phyloP scores from a whole-genome alignment of 64 coral and sea anemone species.

The Montipora capricornis region DNA sequence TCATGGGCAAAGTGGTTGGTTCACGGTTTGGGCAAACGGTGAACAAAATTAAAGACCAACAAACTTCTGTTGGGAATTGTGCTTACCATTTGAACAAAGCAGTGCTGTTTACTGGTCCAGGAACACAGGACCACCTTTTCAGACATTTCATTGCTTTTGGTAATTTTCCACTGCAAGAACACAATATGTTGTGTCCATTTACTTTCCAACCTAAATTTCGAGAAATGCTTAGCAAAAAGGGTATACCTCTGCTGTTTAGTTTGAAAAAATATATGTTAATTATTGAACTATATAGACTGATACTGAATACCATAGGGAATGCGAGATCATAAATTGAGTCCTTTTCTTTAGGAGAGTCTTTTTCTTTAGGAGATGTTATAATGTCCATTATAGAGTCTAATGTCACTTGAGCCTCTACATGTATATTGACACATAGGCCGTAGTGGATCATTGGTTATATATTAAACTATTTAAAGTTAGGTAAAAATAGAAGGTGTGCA shows the following conservation, averaged over 20 bases:
- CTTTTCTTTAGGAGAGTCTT: too few relatives aligned
- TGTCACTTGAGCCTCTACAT: background rate
- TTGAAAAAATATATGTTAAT: too few relatives aligned
- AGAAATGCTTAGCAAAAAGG: background rate
- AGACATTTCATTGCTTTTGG: too few relatives aligned
- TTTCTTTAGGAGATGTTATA: background rate
- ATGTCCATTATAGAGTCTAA: background rate
- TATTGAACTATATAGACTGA: constrained; percentile 10
- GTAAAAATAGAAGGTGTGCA: background rate
- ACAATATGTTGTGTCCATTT: background rate
- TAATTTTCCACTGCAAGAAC: too few relatives aligned
- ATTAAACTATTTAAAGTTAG: background rate
- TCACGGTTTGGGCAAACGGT: too few relatives aligned
- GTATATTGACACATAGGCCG: constrained; percentile 12
- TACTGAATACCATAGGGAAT: constrained; percentile 2
- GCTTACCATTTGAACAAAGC: too few relatives aligned
- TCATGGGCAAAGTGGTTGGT: too few relatives aligned
- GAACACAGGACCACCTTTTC: too few relatives aligned
- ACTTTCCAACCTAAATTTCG: background rate
- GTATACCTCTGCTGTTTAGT: too few relatives aligned
- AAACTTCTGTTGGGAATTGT: too few relatives aligned
- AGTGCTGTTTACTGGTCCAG: too few relatives aligned
- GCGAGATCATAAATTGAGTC: background rate
- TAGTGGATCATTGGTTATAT: background rate
- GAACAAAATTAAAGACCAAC: too few relatives aligned